These are phyloP conservation scores for Mythimna lalbum DNA, from an alignment of 2,888 invertebrate species.

Conservation along the genomic window DNA sequence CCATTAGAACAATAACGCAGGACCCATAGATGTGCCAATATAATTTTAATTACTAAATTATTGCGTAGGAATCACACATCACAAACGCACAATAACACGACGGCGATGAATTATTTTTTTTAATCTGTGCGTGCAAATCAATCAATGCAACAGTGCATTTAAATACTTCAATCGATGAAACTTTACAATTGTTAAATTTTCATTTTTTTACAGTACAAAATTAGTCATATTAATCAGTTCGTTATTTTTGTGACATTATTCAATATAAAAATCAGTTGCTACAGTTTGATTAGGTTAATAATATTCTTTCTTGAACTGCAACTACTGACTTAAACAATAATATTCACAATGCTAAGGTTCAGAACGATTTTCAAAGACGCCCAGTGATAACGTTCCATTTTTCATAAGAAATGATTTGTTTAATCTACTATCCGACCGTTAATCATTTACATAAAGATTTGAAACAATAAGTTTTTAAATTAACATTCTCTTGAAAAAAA, in stretches of 20 bases:
- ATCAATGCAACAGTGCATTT: constrained; percentile 23
- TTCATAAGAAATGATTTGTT: not conserved
- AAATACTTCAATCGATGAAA: constrained; percentile 15
- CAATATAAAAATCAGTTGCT: not conserved
- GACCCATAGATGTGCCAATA: constrained; percentile 44
- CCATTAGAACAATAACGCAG: constrained; percentile 81
- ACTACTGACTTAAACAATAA: not conserved
- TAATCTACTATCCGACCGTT: too few species aligned
- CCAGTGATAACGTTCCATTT: constrained; percentile 31
- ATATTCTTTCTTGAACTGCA: not conserved
- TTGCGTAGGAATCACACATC: constrained; percentile 42
- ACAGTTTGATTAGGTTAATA: not conserved
- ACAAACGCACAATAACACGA: constrained; percentile 63
- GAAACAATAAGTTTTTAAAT: not conserved
- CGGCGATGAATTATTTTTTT: constrained; percentile 43
- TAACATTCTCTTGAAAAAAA: not conserved
- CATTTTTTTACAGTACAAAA: not conserved
- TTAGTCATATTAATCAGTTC: not conserved
- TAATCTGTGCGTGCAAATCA: constrained; percentile 41
- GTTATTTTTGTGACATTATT: not conserved
- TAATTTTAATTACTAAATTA: constrained; percentile 44
- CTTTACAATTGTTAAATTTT: not conserved
- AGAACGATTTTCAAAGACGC: constrained; percentile 41
- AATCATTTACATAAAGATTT: not conserved
- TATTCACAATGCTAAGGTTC: not conserved